Conservation (phyloP, 2,113 vertebrate species). For the Entelurus aequoreus region DNA sequence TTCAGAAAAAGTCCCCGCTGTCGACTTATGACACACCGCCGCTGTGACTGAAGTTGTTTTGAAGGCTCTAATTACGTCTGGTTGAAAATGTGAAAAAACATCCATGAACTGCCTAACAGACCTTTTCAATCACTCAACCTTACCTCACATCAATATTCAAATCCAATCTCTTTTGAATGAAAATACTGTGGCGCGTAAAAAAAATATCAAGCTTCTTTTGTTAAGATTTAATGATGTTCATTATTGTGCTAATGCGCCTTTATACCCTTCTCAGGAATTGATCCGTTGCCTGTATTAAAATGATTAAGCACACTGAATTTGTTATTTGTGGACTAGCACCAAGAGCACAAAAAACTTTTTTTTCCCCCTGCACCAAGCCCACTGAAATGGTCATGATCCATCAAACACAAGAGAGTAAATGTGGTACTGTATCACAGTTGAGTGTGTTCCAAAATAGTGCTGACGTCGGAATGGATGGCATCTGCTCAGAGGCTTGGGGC, state of each 20-base stretch:
- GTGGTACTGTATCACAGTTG: no score
- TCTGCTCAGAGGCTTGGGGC: no score
- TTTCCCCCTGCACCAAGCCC: no score
- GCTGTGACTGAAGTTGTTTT: neutral
- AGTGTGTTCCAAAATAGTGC: no score
- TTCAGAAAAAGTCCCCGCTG: neutral
- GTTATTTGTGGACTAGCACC: neutral
- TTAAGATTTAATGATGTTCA: neutral
- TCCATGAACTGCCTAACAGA: neutral
- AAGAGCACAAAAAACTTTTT: no score
- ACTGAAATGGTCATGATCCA: no score
- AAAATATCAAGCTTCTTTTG: neutral
- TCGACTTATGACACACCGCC: neutral
- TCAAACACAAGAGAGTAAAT: no score
- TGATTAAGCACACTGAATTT: neutral
- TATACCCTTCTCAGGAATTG: neutral
- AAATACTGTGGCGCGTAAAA: neutral
- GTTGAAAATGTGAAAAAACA: neutral
- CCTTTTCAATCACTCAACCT: neutral
- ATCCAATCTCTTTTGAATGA: neutral
- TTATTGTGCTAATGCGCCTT: neutral
- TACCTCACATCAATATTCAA: neutral
- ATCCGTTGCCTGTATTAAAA: neutral
- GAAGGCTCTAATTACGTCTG: neutral
- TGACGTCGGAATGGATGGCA: no score